Evolutionary conservation across 2,888 invertebrate species (phyloP), one percentile per base, ranked within the genome.

Genomic region (Lochmaea crataegi): DNA sequence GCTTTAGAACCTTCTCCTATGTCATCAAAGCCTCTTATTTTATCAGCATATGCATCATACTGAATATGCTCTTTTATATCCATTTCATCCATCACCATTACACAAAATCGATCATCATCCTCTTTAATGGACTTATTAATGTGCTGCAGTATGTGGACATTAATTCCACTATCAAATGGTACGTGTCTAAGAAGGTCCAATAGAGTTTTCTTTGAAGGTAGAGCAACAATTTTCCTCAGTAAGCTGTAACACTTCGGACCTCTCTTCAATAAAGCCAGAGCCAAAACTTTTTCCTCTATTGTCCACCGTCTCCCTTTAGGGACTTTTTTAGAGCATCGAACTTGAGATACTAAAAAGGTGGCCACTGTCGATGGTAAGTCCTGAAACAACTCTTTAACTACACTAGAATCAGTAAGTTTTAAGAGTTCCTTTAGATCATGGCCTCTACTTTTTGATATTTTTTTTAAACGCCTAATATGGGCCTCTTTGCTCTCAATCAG

Each of bases 251-350:
- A 70, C 14, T 63, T 71, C 38, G 74, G 76, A 38, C 73, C 67
- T 63, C 61, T 68, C 68, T 75, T 77, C 22, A 64, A 65, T 12
- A 74, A 22, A 26, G 58, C 32, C 45, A 38, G 60, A 75, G 71
- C 71, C 11, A 71, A 10, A 53, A 74, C 56, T 66, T 78, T 77
- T n/a, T 78, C 78, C 12, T 77, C 74, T 26, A 76, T 57, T 48
- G 73, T 74, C 75, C 74, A 78, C 60, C 75, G n/a, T 61, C 76
- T 71, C 11, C 76, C 75, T 57, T 72, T 73, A 16, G 67, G 71
- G 32, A 16, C 16, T 65, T 57, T 56, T 42, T 65, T 71, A 32
- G 71, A 18, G 45, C 42, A 56, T 45, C 56, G 26, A 22, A 70
- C n/a, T 64, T 65, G 71, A 32, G 71, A 64, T 12, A 71, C 18